These are phyloP conservation scores for Linurgus olivaceus DNA, from an alignment of 2,797 vertebrate genomes.

Conservation along the genomic window DNA sequence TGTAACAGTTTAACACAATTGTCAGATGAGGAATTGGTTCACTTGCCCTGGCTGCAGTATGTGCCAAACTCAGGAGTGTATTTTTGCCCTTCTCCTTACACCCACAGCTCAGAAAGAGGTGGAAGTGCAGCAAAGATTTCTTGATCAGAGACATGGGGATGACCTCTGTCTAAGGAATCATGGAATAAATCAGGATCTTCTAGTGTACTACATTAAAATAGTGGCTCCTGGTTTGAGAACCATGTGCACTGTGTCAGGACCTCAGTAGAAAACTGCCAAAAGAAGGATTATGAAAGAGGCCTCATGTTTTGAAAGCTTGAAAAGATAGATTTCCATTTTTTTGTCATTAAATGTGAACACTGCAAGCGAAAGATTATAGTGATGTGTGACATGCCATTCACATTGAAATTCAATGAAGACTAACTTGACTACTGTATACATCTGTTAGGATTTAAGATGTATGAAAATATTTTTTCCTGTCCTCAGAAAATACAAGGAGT, in stretches of 20 bases:
- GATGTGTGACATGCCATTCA: neutral
- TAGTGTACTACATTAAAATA: accelerated
- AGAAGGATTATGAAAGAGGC: neutral
- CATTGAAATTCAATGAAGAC: neutral
- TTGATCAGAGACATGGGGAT: neutral
- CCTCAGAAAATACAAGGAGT: neutral
- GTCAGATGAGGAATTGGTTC: neutral
- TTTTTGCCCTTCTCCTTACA: neutral
- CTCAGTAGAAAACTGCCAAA: neutral
- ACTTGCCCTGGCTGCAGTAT: neutral
- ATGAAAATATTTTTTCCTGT: neutral
- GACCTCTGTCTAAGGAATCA: accelerated
- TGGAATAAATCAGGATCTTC: neutral
- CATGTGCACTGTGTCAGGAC: neutral
- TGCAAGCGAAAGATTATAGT: neutral
- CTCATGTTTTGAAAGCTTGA: neutral
- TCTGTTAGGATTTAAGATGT: neutral
- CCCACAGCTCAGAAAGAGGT: neutral
- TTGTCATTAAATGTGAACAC: neutral
- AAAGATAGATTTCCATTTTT: neutral
- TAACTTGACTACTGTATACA: neutral
- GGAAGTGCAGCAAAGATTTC: neutral
- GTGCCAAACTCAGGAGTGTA: neutral
- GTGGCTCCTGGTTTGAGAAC: neutral
- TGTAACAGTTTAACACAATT: neutral